Base-by-base conservation (phyloP, 2,888 invertebrate genomes). In the Pyrgus malvae region DNA sequence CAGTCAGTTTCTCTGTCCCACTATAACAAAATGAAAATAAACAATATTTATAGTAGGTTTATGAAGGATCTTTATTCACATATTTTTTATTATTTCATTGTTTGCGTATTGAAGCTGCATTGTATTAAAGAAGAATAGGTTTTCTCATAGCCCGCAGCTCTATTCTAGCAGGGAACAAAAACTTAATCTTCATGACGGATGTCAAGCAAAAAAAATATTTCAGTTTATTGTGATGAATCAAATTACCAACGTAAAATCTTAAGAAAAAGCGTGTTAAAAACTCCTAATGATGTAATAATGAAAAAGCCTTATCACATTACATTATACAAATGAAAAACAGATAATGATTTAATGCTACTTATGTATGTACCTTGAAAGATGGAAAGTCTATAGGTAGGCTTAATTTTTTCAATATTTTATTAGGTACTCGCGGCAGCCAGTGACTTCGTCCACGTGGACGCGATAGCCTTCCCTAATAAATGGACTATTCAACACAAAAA, bases 81-180 rank as follows among this genome's bases (percentile, higher is more conserved):
- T 21, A 29, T 53, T 45, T 53, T 40, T 53, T 16, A 21, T 51
- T 53, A 17, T 14, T 38, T 44, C 50, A 51, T 51, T 49, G 49
- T 48, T 49, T 12, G 16, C 23, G 33, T 50, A 33, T 50, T 35
- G 17, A 11, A 11, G 33, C 25, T 17, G 50, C 42, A 50, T 50
- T 50, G 50, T 50, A 35, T 35, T 6, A 49, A 50, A 42, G 12
- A 31, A 25, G 42, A 42, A 50, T 42, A 25, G 41, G 17, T 50
- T 50, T 50, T 50, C 50, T 50, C 50, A 50, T 35, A 42, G 41
- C 33, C 41, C 16, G 35, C 25, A 25, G 3, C 27, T 42, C 23
- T 41, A 49, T 41, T 21, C 16, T 23, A 7, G n/a, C 27, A 19
- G 11, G 14, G 14, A 35, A 21, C 27, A 48, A 50, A 50, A 50